Base-by-base conservation (phyloP, 2,888 invertebrate species). In the Therioaphis trifolii region DNA sequence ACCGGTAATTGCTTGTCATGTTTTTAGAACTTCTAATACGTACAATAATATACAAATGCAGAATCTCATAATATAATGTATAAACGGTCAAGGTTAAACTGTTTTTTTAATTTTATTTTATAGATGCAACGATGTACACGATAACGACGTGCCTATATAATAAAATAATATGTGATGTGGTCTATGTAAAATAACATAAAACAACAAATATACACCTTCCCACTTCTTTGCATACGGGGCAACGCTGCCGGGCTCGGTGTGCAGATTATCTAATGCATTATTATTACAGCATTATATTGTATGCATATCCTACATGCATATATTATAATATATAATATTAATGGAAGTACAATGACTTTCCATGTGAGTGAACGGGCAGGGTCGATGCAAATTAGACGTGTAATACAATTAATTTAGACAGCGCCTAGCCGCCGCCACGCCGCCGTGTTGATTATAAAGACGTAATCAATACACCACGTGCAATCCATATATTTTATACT, bases 331-430 rank as follows among this genome's bases (percentile, higher is more conserved):
- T 68, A 14, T 43, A 63, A 29, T 63, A 49, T 46, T 21, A 58
- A 63, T 63, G 15, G 24, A 79, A 24, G 55, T 43, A 58, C 79
- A 79, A 55, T 79, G 69, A 69, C 69, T 79, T 46, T 18, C 18
- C 49, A 24, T 35, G 72, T 72, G 61, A 61, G 80, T 72, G 72
- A 74, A 72, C 63, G 63, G 49, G 69, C 79, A n/a, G 14, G 7
- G 55, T 58, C 27, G 79, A 79, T 79, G 79, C 79, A 79, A 79
- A 79, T 79, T 79, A 79, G 58, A 69, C 69, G 69, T 27, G 43
- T 66, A 69, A 69, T 27, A 66, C 40, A 69, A 79, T 79, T 79
- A 79, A 79, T 79, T 79, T 69, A 66, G 69, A 43, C 79, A 35
- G 58, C 21, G 40, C 49, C 27, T n/a, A n/a, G 49, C n/a, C 27